phyloP scores from a whole-genome alignment of 2,113 vertebrate species.

The Neolamprologus tretocephalus region DNA sequence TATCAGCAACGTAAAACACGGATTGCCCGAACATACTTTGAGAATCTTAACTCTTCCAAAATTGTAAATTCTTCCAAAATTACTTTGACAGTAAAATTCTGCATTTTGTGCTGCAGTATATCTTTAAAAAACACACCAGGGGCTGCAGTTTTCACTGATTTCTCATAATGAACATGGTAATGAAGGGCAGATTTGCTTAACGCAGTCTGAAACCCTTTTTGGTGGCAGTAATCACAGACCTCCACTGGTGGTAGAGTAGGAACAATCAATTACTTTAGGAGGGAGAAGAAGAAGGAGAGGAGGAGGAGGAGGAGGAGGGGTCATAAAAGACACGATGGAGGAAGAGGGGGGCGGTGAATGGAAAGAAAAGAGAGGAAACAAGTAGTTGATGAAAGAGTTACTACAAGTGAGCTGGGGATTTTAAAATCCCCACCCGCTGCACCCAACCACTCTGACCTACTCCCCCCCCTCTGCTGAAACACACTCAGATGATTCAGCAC shows the following conservation, averaged over 20 bases:
- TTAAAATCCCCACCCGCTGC: conserved; percentile 2
- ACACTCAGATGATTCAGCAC: conserved; percentile 45
- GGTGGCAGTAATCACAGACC: conserved; percentile 6
- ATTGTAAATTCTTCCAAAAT: background rate
- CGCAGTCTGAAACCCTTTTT: background rate
- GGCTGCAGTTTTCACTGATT: conserved; percentile 2
- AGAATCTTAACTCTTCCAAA: background rate
- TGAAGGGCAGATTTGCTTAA: background rate
- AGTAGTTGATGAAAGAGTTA: conserved; percentile 45
- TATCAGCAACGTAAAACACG: background rate
- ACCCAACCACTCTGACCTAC: conserved; percentile 33
- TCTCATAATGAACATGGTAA: background rate
- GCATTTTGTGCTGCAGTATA: background rate
- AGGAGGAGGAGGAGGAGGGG: background rate
- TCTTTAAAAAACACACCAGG: background rate
- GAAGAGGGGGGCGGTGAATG: background rate
- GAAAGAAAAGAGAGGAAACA: conserved; percentile 37
- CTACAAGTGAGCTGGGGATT: conserved; percentile 29
- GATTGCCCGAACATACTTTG: background rate
- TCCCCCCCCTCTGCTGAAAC: conserved; percentile 13
- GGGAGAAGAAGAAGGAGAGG: background rate
- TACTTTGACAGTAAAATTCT: background rate
- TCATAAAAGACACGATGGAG: background rate
- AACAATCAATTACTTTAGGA: conserved; percentile 33
- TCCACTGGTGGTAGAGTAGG: background rate